Conservation (phyloP, 64 coral and sea anemone species). For the Actinia tenebrosa region DNA sequence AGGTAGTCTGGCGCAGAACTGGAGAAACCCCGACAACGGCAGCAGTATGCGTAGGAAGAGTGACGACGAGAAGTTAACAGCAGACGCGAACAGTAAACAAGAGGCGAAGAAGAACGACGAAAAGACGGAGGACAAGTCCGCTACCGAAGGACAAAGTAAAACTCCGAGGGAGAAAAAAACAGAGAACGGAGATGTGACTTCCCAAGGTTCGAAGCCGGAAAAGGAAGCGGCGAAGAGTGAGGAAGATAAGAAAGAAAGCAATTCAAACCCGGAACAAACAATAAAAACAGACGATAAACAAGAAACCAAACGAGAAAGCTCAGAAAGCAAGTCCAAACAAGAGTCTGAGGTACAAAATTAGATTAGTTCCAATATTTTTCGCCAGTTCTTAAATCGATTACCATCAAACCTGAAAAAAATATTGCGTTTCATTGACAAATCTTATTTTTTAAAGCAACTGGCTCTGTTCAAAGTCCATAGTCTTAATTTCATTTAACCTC, state of each 20-base stretch:
- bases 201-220: background rate
- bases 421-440: background rate
- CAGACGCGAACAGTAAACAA: constrained; percentile 21
- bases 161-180: background rate
- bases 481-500: too few relatives aligned
- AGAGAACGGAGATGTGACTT: background rate
- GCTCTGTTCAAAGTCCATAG: too few relatives aligned
- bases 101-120: background rate
- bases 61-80: constrained; percentile 7
- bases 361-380: background rate
- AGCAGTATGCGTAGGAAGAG: background rate
- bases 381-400: background rate
- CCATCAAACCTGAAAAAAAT: background rate
- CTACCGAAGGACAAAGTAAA: background rate
- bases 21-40: constrained; percentile 33
- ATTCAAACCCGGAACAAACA: background rate
- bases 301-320: background rate
- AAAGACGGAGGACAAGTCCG: background rate
- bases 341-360: background rate
- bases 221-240: background rate
- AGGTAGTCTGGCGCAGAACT: constrained; percentile 50
- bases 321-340: background rate
- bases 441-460: too few relatives aligned
- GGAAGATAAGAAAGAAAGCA: background rate
- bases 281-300: background rate